These are phyloP conservation scores for Spinus olivaceus DNA, from an alignment of 2,797 vertebrate genomes.

Conservation along the genomic window DNA sequence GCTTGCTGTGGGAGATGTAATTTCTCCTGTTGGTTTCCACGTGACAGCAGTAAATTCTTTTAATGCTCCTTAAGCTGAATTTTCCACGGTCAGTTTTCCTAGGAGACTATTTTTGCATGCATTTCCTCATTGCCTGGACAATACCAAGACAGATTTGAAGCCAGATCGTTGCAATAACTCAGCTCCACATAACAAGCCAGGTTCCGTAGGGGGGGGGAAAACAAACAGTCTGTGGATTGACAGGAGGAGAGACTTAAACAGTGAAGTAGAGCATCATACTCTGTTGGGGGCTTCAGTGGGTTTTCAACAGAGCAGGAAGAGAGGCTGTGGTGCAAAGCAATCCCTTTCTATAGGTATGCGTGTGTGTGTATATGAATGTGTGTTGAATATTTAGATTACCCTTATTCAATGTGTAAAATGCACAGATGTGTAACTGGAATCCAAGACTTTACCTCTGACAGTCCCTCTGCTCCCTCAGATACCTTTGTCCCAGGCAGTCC, in stretches of 20 bases:
- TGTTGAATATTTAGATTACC: neutral
- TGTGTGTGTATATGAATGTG: accelerated
- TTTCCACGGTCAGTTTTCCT: conserved; percentile 45
- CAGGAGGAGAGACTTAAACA: neutral
- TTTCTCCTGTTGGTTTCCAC: conserved; percentile 28
- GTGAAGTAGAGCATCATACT: neutral
- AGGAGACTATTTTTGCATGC: conserved; percentile 36
- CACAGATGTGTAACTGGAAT: neutral
- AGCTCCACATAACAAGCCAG: neutral
- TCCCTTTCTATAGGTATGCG: neutral
- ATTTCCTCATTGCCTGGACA: neutral
- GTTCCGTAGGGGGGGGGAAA: neutral
- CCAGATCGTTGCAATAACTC: conserved; percentile 19
- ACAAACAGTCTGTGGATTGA: neutral
- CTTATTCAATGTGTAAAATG: neutral
- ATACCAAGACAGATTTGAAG: conserved; percentile 34
- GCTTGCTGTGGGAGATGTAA: neutral
- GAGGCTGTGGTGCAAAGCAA: neutral
- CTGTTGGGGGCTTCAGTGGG: neutral
- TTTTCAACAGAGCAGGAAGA: neutral
- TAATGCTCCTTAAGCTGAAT: conserved; percentile 54
- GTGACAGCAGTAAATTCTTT: conserved; percentile 34
- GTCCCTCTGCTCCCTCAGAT: neutral
- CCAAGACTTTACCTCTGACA: neutral
- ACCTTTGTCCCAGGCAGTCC: neutral